phyloP scores from a whole-genome alignment of 2,797 vertebrate genomes.

The Clangula hyemalis region DNA sequence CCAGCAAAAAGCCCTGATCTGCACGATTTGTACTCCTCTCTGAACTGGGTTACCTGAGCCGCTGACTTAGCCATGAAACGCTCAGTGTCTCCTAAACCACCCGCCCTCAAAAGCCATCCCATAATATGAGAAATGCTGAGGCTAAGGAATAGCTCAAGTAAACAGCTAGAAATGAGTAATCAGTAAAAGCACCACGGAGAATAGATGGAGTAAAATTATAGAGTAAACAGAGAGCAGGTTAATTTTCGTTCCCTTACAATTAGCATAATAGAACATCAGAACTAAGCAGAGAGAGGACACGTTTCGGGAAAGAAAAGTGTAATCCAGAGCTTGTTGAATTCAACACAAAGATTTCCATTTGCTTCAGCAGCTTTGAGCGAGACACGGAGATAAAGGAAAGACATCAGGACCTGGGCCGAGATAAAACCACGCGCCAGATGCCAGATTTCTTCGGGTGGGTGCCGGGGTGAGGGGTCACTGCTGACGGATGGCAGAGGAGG shows the following conservation, averaged over 20 bases:
- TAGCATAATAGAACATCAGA: neutral
- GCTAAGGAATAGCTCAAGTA: slow-evolving; percentile 32
- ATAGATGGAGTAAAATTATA: neutral
- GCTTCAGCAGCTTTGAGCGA: neutral
- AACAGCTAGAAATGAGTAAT: slow-evolving; percentile 37
- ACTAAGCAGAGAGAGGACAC: neutral
- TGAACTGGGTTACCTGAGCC: neutral
- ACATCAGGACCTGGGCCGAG: slow-evolving; percentile 6
- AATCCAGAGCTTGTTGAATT: neutral
- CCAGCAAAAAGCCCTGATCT: neutral
- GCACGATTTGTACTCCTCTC: neutral
- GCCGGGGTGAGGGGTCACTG: slow-evolving; percentile 30
- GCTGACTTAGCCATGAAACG: neutral
- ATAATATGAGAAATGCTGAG: slow-evolving; percentile 28
- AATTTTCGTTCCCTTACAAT: slow-evolving; percentile 23
- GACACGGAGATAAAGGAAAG: neutral
- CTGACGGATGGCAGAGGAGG: slow-evolving; percentile 58
- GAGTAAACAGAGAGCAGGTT: slow-evolving; percentile 49
- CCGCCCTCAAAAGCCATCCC: slow-evolving; percentile 3
- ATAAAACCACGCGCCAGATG: neutral
- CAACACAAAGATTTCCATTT: neutral
- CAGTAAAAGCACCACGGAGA: slow-evolving; percentile 43
- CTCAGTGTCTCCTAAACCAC: neutral
- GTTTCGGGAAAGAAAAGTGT: neutral
- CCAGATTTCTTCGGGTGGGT: slow-evolving; percentile 36